phyloP scores from a whole-genome alignment of 2,113 vertebrate genomes.

The Heliornis fulica region DNA sequence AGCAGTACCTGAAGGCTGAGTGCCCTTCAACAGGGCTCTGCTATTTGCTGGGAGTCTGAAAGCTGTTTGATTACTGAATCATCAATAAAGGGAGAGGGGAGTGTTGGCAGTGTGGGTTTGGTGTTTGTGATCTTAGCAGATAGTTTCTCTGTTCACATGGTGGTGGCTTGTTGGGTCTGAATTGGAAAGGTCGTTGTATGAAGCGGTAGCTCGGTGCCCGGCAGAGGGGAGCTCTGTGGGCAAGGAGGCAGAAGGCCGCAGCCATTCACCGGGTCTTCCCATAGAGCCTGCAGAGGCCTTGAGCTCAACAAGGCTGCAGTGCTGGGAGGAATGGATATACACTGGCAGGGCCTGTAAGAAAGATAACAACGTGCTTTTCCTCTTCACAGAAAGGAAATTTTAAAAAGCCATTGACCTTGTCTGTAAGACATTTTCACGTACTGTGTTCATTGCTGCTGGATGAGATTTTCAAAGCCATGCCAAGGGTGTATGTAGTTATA shows the following conservation, averaged over 20 bases:
- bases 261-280: accelerated
- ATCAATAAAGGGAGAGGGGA: background rate
- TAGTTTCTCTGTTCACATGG: background rate
- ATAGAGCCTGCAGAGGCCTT: background rate
- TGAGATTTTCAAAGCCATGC: background rate
- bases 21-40: background rate
- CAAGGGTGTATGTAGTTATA: background rate
- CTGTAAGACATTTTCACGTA: background rate
- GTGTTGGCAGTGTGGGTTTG: background rate
- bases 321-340: background rate
- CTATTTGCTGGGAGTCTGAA: background rate
- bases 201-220: background rate
- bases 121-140: background rate
- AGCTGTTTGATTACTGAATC: background rate
- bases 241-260: background rate
- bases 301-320: background rate
- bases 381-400: background rate
- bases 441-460: background rate
- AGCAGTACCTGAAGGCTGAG: background rate
- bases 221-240: background rate
- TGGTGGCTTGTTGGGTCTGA: background rate
- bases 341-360: background rate
- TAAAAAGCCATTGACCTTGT: background rate
- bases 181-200: background rate
- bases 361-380: background rate